Evolutionary conservation across 2,888 invertebrate genomes (phyloP).

Genomic region (Sinentomon sp.): DNA sequence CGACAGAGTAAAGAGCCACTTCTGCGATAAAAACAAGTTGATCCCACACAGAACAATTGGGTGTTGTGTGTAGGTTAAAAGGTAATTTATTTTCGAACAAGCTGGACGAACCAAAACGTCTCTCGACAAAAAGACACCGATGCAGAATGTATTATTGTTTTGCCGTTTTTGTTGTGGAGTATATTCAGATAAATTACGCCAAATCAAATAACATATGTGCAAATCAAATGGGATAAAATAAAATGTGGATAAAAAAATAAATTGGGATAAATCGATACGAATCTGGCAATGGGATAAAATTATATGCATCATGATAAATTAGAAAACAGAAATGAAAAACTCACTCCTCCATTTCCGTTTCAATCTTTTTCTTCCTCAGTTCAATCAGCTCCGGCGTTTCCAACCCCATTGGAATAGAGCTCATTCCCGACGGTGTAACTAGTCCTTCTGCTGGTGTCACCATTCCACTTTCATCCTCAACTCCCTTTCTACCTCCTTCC

Average conservation of each 20-base stretch:
- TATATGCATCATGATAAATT: too few relatives aligned
- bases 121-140: too few relatives aligned
- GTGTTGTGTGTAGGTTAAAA: too few relatives aligned
- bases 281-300: too few relatives aligned
- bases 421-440: conserved; percentile 79
- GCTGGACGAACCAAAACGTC: too few relatives aligned
- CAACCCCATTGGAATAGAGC: conserved; percentile 69
- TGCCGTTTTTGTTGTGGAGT: too few relatives aligned
- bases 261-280: not conserved
- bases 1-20: too few relatives aligned
- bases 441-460: conserved; percentile 80
- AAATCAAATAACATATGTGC: not conserved
- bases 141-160: too few relatives aligned
- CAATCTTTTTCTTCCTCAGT: conserved; percentile 81
- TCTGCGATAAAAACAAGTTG: too few relatives aligned
- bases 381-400: conserved; percentile 98
- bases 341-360: conserved; percentile 80
- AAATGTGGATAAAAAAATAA: not conserved
- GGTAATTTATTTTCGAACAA: too few relatives aligned
- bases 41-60: too few relatives aligned
- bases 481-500: conserved; percentile 28
- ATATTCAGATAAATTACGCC: too few relatives aligned
- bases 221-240: not conserved
- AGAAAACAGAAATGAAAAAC: conserved; percentile 15
- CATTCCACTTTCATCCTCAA: conserved; percentile 45